Evolutionary conservation across 2,113 vertebrate species (phyloP), one percentile per base, ranked within the genome.

Genomic region (Gavia stellata): DNA sequence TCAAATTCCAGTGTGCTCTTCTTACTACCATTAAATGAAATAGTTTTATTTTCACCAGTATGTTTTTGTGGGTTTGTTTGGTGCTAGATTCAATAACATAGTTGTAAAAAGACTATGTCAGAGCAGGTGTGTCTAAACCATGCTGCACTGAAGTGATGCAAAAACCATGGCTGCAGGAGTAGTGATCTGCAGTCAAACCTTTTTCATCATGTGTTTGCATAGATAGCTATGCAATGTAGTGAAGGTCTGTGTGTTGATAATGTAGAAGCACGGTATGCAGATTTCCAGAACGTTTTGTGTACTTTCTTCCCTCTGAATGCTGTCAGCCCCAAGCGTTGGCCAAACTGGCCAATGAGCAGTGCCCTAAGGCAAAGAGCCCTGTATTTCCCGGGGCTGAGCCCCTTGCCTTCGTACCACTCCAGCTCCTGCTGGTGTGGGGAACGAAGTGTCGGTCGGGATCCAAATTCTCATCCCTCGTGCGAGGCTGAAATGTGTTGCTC

Each of bases 201-300:
- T 17, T 70, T 44, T 74, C 17, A 6, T 77, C 3, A 0, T 6
- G 10, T 82, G 19, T 8, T 31, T 58, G 1, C 53, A 10, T 17
- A 19, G 29, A 10, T 34, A 53, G 25, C 47, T 75, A 23, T 61
- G 85, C 40, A 49, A 0, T 31, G 7, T 25, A 17, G 25, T 24
- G 31, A 36, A 78, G 36, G 33, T 40, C 24, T 33, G 14, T 0
- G 0, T 47, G 78, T 56, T 71, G 38, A 28, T 75, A 3, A 8
- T 33, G n/a, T 12, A 25, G 47, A 23, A 73, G 38, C 25, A 21
- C 1, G 6, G 19, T 15, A 29, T 74, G 44, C 29, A 23, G 15
- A 67, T 55, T 88, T 29, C 6, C 40, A 44, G 63, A 45, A 36
- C 0, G 0, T 53, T 52, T 58, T 53, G 14, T 1, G 0, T 61